phyloP scores from a whole-genome alignment of 2,797 vertebrate species.

The Pipistrellus pygmaeus region DNA sequence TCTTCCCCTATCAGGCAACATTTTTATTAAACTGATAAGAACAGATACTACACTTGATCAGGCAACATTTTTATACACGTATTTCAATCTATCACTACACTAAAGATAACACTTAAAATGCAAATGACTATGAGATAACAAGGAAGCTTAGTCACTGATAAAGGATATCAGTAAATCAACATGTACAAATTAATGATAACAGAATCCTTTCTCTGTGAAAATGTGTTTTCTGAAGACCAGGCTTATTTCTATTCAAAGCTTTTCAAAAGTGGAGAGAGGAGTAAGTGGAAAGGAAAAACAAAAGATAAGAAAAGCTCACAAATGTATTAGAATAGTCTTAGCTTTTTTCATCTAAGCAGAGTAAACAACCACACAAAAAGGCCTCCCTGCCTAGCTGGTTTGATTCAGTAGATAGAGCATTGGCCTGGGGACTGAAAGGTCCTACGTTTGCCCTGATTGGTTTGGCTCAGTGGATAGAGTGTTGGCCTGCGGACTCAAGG shows the following conservation, averaged over 20 bases:
- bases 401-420: too few relatives aligned
- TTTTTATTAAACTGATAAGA: background rate
- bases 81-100: background rate
- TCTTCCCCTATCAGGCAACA: background rate
- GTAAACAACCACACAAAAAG: background rate
- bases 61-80: background rate
- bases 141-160: background rate
- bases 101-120: conserved; percentile 63
- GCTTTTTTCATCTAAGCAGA: background rate
- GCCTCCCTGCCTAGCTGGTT: too few relatives aligned
- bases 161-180: conserved; percentile 12
- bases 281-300: background rate
- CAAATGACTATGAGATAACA: conserved; percentile 29
- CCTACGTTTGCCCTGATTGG: too few relatives aligned
- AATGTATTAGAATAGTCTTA: background rate
- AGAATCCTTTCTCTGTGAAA: conserved; percentile 2
- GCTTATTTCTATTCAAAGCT: background rate
- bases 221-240: conserved; percentile 26
- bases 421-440: too few relatives aligned
- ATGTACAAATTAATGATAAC: background rate
- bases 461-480: too few relatives aligned
- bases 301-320: background rate
- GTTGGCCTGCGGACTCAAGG: too few relatives aligned
- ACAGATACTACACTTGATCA: too few relatives aligned
- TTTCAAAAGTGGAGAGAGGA: background rate